These are phyloP conservation scores for Drosophila demipolita DNA, from an alignment of 2,888 invertebrate species.

Conservation along the genomic window DNA sequence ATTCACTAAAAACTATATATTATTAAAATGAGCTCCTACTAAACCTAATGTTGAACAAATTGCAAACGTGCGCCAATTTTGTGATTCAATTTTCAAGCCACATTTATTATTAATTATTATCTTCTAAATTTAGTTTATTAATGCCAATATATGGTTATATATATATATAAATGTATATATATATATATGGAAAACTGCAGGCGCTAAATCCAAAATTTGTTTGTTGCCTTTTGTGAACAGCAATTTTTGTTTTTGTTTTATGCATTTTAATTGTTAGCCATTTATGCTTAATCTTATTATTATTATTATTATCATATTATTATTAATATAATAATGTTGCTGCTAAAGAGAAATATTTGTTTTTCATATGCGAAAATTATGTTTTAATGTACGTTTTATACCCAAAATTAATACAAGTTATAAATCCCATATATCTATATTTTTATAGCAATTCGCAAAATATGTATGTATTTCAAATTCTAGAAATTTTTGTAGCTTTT, in stretches of 20 bases:
- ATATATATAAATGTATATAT: conserved; percentile 15
- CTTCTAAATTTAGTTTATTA: conserved; percentile 35
- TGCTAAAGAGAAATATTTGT: conserved; percentile 41
- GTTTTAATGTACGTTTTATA: conserved; percentile 75
- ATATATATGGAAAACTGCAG: conserved; percentile 51
- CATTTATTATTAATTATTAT: conserved; percentile 56
- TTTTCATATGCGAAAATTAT: conserved; percentile 46
- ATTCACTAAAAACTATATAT: background rate
- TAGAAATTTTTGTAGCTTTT: conserved; percentile 69
- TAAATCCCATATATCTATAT: conserved; percentile 31
- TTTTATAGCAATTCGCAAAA: conserved; percentile 44
- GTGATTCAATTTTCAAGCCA: conserved; percentile 77
- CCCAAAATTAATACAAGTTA: conserved; percentile 30
- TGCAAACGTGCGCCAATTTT: conserved; percentile 69
- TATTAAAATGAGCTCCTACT: conserved; percentile 14
- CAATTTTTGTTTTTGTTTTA: conserved; percentile 77
- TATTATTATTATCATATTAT: conserved; percentile 33
- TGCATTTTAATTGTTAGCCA: conserved; percentile 80
- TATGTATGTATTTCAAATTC: conserved; percentile 41
- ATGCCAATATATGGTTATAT: conserved; percentile 16
- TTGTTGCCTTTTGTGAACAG: conserved; percentile 63
- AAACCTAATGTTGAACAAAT: conserved; percentile 65
- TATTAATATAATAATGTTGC: conserved; percentile 51
- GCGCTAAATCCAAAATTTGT: conserved; percentile 59
- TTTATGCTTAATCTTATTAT: conserved; percentile 60